Conservation (phyloP, 2,888 invertebrate species). For the Thyatira batis region DNA sequence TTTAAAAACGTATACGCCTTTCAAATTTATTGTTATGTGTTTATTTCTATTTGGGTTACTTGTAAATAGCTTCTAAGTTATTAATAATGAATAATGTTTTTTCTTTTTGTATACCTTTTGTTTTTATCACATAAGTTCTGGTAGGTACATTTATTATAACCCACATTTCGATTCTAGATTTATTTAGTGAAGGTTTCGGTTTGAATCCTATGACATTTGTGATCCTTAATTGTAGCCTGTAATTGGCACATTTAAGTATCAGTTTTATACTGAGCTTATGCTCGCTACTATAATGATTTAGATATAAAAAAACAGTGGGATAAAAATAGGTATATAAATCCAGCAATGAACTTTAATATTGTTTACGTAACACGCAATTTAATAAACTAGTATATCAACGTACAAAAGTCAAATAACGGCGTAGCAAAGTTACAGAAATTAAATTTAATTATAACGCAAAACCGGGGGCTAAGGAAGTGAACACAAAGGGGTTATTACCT, state of each 20-base stretch:
- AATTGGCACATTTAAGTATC: no score
- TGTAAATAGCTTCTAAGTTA: constrained; percentile 1
- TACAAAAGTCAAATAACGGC: not conserved
- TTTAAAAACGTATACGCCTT: constrained; percentile 42
- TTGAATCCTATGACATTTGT: no score
- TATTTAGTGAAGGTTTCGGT: no score
- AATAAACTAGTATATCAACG: not conserved
- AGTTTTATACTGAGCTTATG: no score
- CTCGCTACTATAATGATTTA: no score
- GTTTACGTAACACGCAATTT: not conserved
- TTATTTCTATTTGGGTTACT: constrained; percentile 10
- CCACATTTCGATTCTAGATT: no score
- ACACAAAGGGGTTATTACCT: constrained; percentile 31
- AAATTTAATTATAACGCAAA: constrained; percentile 40
- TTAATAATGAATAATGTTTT: constrained; percentile 1
- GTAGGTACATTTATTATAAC: no score
- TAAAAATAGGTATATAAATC: constrained; percentile 8
- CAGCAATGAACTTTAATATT: constrained; percentile 13
- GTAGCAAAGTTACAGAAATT: constrained; percentile 22
- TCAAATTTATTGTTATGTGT: constrained; percentile 26
- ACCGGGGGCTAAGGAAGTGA: constrained; percentile 31
- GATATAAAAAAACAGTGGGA: no score
- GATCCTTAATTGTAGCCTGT: no score
- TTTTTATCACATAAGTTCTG: no score
- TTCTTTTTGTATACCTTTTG: not conserved